Evolutionary conservation across 2,888 invertebrate genomes (phyloP), one percentile per base, ranked within the genome.

Genomic region (Phyllotreta striolata): DNA sequence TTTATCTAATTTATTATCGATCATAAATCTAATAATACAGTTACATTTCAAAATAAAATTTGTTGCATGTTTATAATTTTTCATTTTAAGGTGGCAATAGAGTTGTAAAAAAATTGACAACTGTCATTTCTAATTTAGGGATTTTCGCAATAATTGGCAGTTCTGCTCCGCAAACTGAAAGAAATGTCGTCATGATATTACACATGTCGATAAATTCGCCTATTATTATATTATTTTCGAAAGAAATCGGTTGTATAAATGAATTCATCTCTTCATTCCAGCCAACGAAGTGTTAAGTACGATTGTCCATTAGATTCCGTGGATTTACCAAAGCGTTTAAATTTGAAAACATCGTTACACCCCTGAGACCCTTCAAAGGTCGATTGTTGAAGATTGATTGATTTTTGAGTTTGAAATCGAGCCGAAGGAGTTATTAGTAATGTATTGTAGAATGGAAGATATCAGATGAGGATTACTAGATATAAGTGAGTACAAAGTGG

Each of bases 151-250:
- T 35, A 66, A 24, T 66, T 69, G 73, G 72, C 67, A 71, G 67
- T 70, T 61, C 64, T 71, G 71, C 47, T 61, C 67, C 67, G 72
- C 74, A 70, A 74, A 72, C 74, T 64, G 70, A 74, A 75, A 78
- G 79, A 78, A 79, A 80, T 81, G 81, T 81, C 81, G 80, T 79
- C 80, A 79, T 73, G 73, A 74, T 72, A 72, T 77, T 80, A 81
- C 81, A 81, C 82, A 81, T 82, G 81, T 81, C 80, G 79, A 78
- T 75, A 78, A 77, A 79, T 80, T 81, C 74, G 78, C 78, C 71
- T 73, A 74, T 76, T 78, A 77, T 68, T 73, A 69, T 70, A 68
- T 70, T 63, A 69, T 70, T 73, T 70, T 66, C 59, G 60, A 63
- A 61, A 69, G 71, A 73, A 69, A 66, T 66, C 63, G 59, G 64